These are phyloP conservation scores for Clunio marinus DNA, from an alignment of 2,888 invertebrate species.

Conservation along the genomic window DNA sequence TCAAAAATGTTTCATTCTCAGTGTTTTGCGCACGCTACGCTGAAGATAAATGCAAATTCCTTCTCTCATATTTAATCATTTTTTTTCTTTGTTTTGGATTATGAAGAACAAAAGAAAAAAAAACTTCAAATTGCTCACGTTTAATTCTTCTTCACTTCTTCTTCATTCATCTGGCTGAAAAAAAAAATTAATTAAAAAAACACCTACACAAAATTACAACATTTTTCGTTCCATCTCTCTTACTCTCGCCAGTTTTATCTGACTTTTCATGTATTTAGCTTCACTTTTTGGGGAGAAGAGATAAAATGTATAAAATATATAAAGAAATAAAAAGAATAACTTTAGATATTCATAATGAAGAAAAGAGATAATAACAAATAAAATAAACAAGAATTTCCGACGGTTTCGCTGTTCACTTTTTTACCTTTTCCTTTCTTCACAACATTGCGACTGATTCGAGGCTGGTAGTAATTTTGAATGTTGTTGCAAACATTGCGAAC, in stretches of 20 bases:
- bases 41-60: not conserved
- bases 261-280: not conserved
- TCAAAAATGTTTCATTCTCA: not conserved
- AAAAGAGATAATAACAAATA: slow-evolving; percentile 39
- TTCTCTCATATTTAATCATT: too few species aligned
- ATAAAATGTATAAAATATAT: slow-evolving; percentile 9
- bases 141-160: slow-evolving; percentile 11
- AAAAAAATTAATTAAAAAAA: slow-evolving; percentile 39
- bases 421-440: not conserved
- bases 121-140: slow-evolving; percentile 19
- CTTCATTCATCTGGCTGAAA: slow-evolving; percentile 11
- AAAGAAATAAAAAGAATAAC: slow-evolving; percentile 7
- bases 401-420: slow-evolving; percentile 39
- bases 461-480: not conserved
- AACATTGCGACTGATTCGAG: not conserved
- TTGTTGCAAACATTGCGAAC: not conserved
- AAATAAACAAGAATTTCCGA: slow-evolving; percentile 40
- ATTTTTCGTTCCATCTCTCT: not conserved
- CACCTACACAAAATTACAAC: slow-evolving; percentile 34
- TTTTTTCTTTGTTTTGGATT: too few species aligned
- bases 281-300: not conserved
- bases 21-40: not conserved
- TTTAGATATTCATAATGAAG: slow-evolving; percentile 38
- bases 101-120: not conserved
- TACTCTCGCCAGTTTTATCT: not conserved